These are phyloP conservation scores for Ochropacha duplaris DNA, from an alignment of 2,888 invertebrate species.

Conservation along the genomic window DNA sequence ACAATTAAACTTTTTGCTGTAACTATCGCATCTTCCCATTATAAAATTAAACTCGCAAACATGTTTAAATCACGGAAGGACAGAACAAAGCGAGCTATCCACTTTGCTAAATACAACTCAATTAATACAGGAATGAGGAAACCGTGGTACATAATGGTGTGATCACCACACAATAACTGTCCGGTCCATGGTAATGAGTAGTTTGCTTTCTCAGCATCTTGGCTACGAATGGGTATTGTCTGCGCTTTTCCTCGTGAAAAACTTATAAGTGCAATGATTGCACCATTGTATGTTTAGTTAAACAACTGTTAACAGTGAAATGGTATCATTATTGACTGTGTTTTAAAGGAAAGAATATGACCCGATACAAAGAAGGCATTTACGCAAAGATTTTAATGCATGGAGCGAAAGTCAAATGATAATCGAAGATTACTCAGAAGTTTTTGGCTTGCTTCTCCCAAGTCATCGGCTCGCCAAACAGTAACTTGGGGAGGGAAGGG, in stretches of 20 bases:
- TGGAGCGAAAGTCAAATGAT: too few relatives aligned
- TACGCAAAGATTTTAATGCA: too few relatives aligned
- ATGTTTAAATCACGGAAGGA: conserved; percentile 8
- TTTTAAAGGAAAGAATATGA: too few relatives aligned
- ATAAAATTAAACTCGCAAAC: neutral
- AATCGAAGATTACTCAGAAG: too few relatives aligned
- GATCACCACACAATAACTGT: conserved; percentile 71
- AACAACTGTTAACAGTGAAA: neutral
- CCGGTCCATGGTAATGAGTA: conserved; percentile 56
- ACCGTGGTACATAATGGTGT: conserved; percentile 46
- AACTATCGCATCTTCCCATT: neutral
- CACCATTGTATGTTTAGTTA: conserved; percentile 9
- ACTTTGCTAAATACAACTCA: conserved; percentile 27
- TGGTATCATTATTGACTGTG: too few relatives aligned
- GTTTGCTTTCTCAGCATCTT: conserved; percentile 66
- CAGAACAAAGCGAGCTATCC: conserved; percentile 7
- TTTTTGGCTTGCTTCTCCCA: too few relatives aligned
- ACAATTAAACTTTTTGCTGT: neutral
- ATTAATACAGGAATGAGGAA: conserved; percentile 64
- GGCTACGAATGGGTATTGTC: conserved; percentile 51
- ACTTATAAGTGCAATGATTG: conserved; percentile 51
- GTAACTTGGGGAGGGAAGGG: too few relatives aligned
- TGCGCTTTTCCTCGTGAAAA: conserved; percentile 76
- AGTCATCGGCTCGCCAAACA: too few relatives aligned
- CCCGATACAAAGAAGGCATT: too few relatives aligned